Percentiles rank a stretch among this genome's conserved stretches.
Evolutionary conservation across 2,888 invertebrate species (phyloP).

Genomic region (Mycalesis mineus): DNA sequence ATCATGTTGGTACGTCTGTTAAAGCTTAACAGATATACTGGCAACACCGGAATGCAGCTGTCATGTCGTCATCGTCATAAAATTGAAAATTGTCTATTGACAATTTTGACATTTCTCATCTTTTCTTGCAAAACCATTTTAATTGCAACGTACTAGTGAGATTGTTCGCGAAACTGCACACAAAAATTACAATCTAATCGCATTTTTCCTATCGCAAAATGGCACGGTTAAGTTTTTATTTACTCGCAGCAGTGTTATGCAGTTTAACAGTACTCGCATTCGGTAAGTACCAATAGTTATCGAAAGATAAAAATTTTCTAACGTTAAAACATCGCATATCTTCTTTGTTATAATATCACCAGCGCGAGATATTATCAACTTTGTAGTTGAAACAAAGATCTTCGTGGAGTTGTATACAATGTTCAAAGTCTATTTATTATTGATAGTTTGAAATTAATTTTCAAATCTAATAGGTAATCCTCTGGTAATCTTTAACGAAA

Average conservation of each 20-base stretch:
- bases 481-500: no score
- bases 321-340: neutral
- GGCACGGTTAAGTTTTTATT: conserved; percentile 52
- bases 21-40: neutral
- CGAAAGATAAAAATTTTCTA: neutral
- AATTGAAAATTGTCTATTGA: neutral
- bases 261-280: conserved; percentile 47
- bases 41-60: conserved; percentile 11
- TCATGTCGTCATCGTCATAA: neutral
- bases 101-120: conserved; percentile 22
- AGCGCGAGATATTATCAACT: neutral
- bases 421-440: neutral
- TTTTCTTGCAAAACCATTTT: conserved; percentile 45
- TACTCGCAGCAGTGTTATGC: conserved; percentile 53
- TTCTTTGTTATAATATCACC: conserved; percentile 41
- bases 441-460: no score
- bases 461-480: no score
- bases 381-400: neutral
- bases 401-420: neutral
- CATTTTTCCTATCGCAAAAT: conserved; percentile 38
- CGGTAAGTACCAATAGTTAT: conserved; percentile 45
- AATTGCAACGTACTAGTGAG: conserved; percentile 46
- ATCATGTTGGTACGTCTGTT: neutral
- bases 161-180: conserved; percentile 20
- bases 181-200: neutral